Conservation (phyloP, 2,797 vertebrate species). For the Poecilia velifera region DNA sequence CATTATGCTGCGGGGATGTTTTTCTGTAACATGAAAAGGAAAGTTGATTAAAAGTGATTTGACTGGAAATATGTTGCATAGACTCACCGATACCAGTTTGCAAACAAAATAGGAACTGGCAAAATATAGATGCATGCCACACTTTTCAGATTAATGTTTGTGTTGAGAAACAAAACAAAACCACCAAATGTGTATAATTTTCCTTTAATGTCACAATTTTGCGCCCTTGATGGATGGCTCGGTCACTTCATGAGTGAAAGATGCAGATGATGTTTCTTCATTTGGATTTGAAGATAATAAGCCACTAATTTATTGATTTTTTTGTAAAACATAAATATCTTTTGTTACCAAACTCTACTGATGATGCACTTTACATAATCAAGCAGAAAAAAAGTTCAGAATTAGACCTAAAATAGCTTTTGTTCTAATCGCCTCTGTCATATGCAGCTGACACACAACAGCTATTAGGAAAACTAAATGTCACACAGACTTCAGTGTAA, state of each 20-base stretch:
- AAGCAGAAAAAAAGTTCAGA: neutral
- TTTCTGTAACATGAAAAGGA: neutral
- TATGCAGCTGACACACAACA: neutral
- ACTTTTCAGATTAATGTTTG: neutral
- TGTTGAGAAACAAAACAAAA: neutral
- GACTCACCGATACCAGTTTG: neutral
- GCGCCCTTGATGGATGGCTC: neutral
- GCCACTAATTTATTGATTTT: neutral
- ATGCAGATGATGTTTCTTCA: neutral
- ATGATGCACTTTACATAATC: neutral
- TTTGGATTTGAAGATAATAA: neutral
- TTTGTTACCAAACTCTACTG: neutral
- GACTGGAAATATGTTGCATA: neutral
- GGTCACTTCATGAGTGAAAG: neutral
- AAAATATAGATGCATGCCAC: neutral
- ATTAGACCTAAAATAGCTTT: neutral
- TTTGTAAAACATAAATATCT: neutral
- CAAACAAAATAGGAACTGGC: neutral
- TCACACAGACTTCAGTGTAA: slow-evolving; percentile 2
- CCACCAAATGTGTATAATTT: neutral
- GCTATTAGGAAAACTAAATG: neutral
- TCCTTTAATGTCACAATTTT: neutral
- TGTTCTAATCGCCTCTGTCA: neutral
- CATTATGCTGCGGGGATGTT: neutral
- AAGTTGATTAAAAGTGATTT: neutral